phyloP scores from a whole-genome alignment of 2,888 invertebrate genomes.

The Andrena chrysosceles region DNA sequence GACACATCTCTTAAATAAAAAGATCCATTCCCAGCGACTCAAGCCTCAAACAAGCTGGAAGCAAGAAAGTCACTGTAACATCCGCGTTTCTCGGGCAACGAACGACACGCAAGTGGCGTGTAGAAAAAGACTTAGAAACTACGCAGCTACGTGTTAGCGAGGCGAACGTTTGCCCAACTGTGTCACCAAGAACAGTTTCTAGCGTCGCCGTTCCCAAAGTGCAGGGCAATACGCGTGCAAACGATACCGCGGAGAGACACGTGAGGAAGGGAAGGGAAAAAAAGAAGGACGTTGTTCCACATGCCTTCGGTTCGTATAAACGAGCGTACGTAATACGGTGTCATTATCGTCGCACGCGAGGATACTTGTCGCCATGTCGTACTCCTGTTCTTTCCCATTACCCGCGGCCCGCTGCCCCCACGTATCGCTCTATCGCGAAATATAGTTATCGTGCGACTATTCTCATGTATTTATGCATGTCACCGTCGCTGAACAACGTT shows the following conservation, averaged over 20 bases:
- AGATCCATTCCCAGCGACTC: no score
- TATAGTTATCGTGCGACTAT: conserved; percentile 40
- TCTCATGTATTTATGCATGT: conserved; percentile 59
- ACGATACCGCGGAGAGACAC: conserved; percentile 4
- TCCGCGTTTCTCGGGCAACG: no score
- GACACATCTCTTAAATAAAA: no score
- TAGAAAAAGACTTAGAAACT: background rate
- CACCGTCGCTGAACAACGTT: conserved; percentile 23
- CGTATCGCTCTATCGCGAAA: conserved; percentile 29
- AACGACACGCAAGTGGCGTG: no score
- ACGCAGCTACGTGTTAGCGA: background rate
- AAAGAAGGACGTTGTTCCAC: conserved; percentile 28
- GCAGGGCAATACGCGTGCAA: background rate
- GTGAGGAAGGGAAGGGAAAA: background rate
- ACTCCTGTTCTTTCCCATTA: conserved; percentile 38
- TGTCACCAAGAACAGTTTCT: conserved; percentile 23
- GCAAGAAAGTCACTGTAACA: no score
- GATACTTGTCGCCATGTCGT: conserved; percentile 61
- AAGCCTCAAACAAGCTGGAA: no score
- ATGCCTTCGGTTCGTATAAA: conserved; percentile 49
- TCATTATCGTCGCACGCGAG: conserved; percentile 66
- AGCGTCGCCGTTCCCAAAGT: background rate
- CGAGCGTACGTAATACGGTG: conserved; percentile 51
- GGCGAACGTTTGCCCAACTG: conserved; percentile 34
- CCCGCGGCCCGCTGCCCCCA: conserved; percentile 19